Evolutionary conservation across 2,888 invertebrate genomes (phyloP), one percentile per base, ranked within the genome.

Genomic region (Empis livida): DNA sequence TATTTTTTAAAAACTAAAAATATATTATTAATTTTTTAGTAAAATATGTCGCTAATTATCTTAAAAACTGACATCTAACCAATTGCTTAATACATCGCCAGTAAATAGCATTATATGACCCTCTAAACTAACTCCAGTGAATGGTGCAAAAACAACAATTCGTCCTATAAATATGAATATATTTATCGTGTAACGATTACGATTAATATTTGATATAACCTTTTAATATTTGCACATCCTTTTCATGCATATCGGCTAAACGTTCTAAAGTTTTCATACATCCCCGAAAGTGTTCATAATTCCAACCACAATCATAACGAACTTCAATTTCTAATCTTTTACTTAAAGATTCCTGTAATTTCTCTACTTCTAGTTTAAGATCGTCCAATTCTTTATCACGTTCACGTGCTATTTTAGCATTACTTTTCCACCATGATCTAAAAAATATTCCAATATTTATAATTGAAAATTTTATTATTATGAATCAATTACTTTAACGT

Each of bases 21-120:
- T 9, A 20, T 14, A 35, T 31, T 46, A 32, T 14, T 32, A 10
- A 44, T 44, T 46, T 46, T 43, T 44, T 31, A 39, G 30, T 13
- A 17, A 37, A 44, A 41, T 23, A n/a, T 14, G 10, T 37, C 2
- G 27, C 2, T 42, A 32, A 17, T 15, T 10, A 27, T 27, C 9
- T 4, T 27, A 20, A 41, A 5, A n/a, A 71, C 80, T 78, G 71
- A 91, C 88, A 70, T 90, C 90, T 49, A 93, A 72, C 95, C 95
- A 95, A 70, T 90, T 91, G 60, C 88, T 82, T 49, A 92, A 74
- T 35, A 95, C 94, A 75, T 95, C 94, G 35, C 90, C 92, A 55
- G 89, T 92, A 62, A 86, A 92, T 1, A 95, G 75, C 73, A 87
- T 85, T 10, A 95, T 81, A 59, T 90, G 84, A 0, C 95, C 94